A percentile compares a stretch with the other conserved stretches of the same genome.
phyloP scores from a whole-genome alignment of 2,113 vertebrate species.

The Leucopsar rothschildi region DNA sequence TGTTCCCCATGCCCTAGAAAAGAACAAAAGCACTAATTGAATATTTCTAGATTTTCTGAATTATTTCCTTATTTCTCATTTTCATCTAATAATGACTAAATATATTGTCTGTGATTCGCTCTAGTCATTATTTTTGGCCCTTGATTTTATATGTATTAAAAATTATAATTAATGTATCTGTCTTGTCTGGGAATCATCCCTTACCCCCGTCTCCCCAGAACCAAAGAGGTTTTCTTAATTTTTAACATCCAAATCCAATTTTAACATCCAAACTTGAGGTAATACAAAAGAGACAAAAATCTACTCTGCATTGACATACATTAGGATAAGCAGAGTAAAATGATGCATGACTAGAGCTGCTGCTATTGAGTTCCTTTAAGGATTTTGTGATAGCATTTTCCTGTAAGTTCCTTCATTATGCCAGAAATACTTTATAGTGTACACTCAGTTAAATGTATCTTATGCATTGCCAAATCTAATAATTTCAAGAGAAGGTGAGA shows the following conservation, averaged over 20 bases:
- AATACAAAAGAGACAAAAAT: not conserved
- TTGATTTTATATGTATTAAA: not conserved
- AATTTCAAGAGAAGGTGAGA: not conserved
- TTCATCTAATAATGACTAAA: not conserved
- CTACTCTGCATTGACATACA: not conserved
- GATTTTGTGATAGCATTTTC: not conserved
- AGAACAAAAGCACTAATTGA: not conserved
- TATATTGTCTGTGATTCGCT: not conserved
- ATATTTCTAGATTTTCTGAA: not conserved
- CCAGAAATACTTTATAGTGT: not conserved
- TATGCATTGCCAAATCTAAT: not conserved
- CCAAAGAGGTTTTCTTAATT: not conserved
- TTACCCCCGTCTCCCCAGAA: not conserved
- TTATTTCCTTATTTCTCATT: not conserved
- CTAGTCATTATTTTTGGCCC: not conserved
- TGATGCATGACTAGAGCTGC: not conserved
- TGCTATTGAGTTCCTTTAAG: not conserved
- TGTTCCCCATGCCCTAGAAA: not conserved
- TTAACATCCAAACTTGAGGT: not conserved
- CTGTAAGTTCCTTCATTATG: not conserved
- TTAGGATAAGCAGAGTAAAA: not conserved
- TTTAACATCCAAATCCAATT: not conserved
- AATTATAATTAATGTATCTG: not conserved
- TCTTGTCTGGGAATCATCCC: not conserved
- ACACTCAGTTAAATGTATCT: not conserved